Evolutionary conservation across 53 echinoderm and acorn worm genomes (phyloP), one percentile per base, ranked within the genome.

Genomic region (Zoroaster sp.): DNA sequence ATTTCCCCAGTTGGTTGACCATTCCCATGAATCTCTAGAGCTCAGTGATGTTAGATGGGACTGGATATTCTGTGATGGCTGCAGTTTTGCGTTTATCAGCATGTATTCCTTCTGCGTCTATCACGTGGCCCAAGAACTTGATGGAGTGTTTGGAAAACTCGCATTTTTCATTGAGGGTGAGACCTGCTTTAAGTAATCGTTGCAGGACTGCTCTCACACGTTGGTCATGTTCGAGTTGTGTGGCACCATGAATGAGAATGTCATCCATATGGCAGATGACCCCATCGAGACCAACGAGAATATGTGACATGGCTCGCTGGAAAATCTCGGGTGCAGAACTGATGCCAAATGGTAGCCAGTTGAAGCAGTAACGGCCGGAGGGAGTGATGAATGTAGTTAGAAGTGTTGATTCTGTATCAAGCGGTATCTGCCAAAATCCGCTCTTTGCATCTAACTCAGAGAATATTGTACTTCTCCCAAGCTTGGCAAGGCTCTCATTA

Each of bases 201-300:
- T 81, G 55, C 9, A 90, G 39, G 37, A 66, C 73, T n/a, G 73
- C 79, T 38, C 87, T 17, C 37, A 91, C 81, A 40, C 71, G 30
- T 3, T 13, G 81, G 53, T 89, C 66, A 69, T 93, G 91, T 49
- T 74, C 54, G 28, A 75, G 18, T 46, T 75, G 71, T 11, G 36
- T 74, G 35, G 74, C 21, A 31, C 94, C 79, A 69, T 88, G 88
- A 4, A 91, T 91, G n/a, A 91, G 69, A 23, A 91, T 63, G 37
- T 94, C 91, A 88, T 94, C 94, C 88, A 94, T 91, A 23, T 91
- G 83, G 65, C 94, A 94, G 30, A 91, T 81, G 11, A 93, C 93
- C 14, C 79, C 82, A 40, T 86, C 74, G 2, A 91, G 46, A 0
- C 89, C 93, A 30, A 52, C 81, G 17, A 91, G 36, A 3, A 88